Evolutionary conservation across 2,113 vertebrate genomes (phyloP), one percentile per base, ranked within the genome.

Genomic region (Zapornia atra): DNA sequence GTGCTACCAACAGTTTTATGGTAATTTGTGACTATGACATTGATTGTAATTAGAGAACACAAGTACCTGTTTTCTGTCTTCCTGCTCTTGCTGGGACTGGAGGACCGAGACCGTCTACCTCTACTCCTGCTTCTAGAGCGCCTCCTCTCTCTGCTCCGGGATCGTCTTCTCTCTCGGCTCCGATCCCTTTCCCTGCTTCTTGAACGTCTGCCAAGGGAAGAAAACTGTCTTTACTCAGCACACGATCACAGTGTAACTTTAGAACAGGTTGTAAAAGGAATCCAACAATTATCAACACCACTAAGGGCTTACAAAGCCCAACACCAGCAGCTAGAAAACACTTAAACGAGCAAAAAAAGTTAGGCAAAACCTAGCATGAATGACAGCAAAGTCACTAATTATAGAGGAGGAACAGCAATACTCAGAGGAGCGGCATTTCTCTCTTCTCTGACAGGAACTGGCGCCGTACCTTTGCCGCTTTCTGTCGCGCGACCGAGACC

Each of bases 401-500:
- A 21, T 2, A 68, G 28, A 1, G 19, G 65, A 42, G 70, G 28
- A 53, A 46, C 10, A 28, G 3, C 34, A 26, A 2, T 0, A 8
- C 3, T 33, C 48, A 38, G 50, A 3, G 0, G 9, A 33, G 19
- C n/a, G 15, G 38, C 34, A 51, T 3, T 50, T 12, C 3, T 0
- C 11, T 19, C 8, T 7, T 2, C 53, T 59, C 2, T 3, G 33
- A 15, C 0, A 6, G 33, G 57, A 66, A 31, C 2, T 8, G 15
- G 1, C 8, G 7, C 9, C 92, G 0, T 83, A 99, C 99, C 99
- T 98, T 31, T 98, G 97, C 6, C 99, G 98, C 70, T 99, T 99
- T 38, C 99, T 98, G 90, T 99, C 99, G 84, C 99, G 98, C 7
- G 99, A 99, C 2, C 99, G 98, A 34, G 99, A 99, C 80, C 99